phyloP scores from a whole-genome alignment of 2,888 invertebrate genomes.

The Chrysolina americana region DNA sequence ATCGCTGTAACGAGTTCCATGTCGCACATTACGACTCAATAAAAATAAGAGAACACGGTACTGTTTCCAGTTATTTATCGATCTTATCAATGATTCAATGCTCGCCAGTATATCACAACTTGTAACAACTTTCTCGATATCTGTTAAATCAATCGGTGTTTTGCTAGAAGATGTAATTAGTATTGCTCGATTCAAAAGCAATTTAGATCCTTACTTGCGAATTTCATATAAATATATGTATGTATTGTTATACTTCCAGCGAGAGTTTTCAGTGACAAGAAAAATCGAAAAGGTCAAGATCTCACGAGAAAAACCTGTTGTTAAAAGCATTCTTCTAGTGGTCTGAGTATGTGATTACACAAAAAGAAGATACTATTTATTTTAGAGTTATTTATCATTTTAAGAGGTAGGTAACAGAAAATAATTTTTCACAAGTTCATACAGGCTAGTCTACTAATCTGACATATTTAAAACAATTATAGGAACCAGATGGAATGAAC shows the following conservation, averaged over 20 bases:
- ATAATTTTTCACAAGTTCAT: too few relatives aligned
- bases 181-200: not conserved
- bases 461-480: too few relatives aligned
- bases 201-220: not conserved
- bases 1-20: conserved; percentile 7
- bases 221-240: not conserved
- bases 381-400: too few relatives aligned
- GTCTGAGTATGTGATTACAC: too few relatives aligned
- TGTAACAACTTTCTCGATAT: conserved; percentile 17
- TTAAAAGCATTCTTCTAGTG: too few relatives aligned
- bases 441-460: too few relatives aligned
- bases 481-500: too few relatives aligned
- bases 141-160: conserved; percentile 17
- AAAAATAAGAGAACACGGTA: conserved; percentile 5
- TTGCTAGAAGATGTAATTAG: conserved; percentile 12
- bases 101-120: conserved; percentile 25
- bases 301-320: too few relatives aligned
- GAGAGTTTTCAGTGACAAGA: not conserved
- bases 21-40: conserved; percentile 20
- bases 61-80: conserved; percentile 22
- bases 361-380: too few relatives aligned
- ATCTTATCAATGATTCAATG: conserved; percentile 29
- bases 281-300: not conserved
- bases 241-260: not conserved
- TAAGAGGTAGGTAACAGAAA: too few relatives aligned